Conservation (phyloP, 2,888 invertebrate genomes). For the Cataglyphis livida region DNA sequence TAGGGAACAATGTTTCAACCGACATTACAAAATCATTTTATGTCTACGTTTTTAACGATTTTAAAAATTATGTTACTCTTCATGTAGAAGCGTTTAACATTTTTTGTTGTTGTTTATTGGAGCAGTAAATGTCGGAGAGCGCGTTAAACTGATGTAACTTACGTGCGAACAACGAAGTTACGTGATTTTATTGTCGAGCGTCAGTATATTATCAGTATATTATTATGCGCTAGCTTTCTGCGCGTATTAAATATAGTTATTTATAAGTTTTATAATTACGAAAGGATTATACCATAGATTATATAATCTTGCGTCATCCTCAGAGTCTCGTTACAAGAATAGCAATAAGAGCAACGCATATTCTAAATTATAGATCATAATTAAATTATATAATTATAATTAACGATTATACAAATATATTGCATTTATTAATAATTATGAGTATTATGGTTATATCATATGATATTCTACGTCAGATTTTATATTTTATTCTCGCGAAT, state of each 20-base stretch:
- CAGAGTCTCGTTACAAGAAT: conserved; percentile 9
- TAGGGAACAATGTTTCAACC: too few species aligned
- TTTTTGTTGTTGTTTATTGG: background rate
- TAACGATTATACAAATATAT: background rate
- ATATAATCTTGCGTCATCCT: conserved; percentile 19
- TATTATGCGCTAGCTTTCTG: background rate
- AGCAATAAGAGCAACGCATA: background rate
- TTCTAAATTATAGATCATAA: background rate
- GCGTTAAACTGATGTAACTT: conserved; percentile 5
- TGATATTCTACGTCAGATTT: background rate
- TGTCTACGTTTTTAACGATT: background rate
- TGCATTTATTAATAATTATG: background rate
- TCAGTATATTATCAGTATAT: conserved; percentile 4
- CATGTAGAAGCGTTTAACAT: background rate
- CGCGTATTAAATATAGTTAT: conserved; percentile 15
- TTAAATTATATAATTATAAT: background rate
- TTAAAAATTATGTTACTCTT: background rate
- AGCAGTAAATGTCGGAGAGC: conserved; percentile 13
- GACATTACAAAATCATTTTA: too few species aligned
- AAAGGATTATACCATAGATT: conserved; percentile 9
- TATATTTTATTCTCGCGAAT: background rate
- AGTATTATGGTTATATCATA: background rate
- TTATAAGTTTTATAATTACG: conserved; percentile 11
- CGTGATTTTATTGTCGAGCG: conserved; percentile 1
- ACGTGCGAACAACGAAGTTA: conserved; percentile 8